Percentiles rank a stretch among this genome's conserved stretches.
These are phyloP conservation scores for Boleophthalmus pectinirostris DNA, from an alignment of 2,113 vertebrate genomes.

Conservation along the genomic window DNA sequence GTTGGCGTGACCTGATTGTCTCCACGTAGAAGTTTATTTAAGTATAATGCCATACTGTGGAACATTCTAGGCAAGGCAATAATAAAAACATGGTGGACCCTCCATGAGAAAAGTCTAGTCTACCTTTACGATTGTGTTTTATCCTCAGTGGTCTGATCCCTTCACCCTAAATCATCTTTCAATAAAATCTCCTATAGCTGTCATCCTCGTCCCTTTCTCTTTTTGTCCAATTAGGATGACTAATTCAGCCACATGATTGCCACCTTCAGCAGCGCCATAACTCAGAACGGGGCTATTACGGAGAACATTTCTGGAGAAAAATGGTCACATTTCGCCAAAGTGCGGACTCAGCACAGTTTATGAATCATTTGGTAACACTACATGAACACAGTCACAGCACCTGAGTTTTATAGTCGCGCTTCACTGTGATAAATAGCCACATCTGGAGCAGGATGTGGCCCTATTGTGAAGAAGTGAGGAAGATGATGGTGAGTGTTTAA, in stretches of 20 bases:
- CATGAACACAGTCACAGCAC: conserved; percentile 55
- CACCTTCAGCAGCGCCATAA: conserved; percentile 55
- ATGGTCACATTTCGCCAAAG: conserved; percentile 59
- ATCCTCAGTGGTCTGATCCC: background rate
- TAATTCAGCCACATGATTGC: conserved; percentile 63
- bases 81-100: too few species aligned
- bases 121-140: background rate
- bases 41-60: too few species aligned
- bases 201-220: conserved; percentile 18
- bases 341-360: conserved; percentile 66
- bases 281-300: conserved; percentile 42
- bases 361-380: conserved; percentile 65
- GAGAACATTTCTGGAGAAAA: conserved; percentile 53
- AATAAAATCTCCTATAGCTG: conserved; percentile 8
- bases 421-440: conserved; percentile 48
- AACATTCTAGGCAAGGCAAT: too few species aligned
- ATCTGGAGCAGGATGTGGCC: conserved; percentile 39
- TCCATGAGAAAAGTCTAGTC: too few species aligned
- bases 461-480: conserved; percentile 35
- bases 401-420: conserved; percentile 50
- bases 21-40: too few species aligned
- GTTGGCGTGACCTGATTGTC: too few species aligned
- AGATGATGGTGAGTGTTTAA: conserved; percentile 38
- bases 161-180: background rate
- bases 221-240: conserved; percentile 44